Evolutionary conservation across 2,113 vertebrate species (phyloP), one percentile per base, ranked within the genome.

Genomic region (Coptodon rendalli): DNA sequence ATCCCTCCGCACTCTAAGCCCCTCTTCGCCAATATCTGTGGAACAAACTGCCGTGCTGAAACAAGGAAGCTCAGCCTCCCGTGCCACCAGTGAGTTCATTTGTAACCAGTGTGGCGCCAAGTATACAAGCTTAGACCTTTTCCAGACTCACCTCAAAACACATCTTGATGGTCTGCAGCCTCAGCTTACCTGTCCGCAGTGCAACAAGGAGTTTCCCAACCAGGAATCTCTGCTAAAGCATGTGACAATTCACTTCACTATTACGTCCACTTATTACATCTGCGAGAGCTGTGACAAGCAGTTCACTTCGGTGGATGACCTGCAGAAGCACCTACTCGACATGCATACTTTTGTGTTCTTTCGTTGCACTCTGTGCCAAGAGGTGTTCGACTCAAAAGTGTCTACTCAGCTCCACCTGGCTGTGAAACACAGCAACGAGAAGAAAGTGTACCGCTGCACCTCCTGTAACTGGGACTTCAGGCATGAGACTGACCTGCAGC

Each of bases 271-370:
- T 0, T 99, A 99, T 92, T 99, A 99, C 90, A 98, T 98, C 92
- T 99, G 99, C 86, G 99, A 99, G 97, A 99, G 99, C 84, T 99
- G 99, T 66, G 99, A 99, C 94, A 99, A 99, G 95, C 99, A 99
- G 96, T 99, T 99, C 95, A 98, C 99, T 3, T 98, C 98, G 0
- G 98, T 99, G 93, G 99, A 99, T 73, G 99, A 99, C 94, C 96
- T 99, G 80, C 99, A 99, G 96, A 99, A 99, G 93, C 99, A 99
- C 94, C 96, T 99, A 22, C 95, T 99, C 5, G 99, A 99, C 95
- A 99, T 99, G 99, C 99, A 99, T 89, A 99, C 99, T 1, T 99
- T 99, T 2, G 98, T 99, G 86, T 98, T 99, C 93, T 99, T 99
- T 94, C 98, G 98, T 92, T 99, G 99, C 91, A 99, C 98, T 45